Evolutionary conservation across 2,113 vertebrate species (phyloP).

Genomic region (cat (Felis catus)): F.catus_Fca126_mat1.0 CM031415.1:68387001-68387500

Average conservation of each 20-base stretch:
- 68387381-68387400: not conserved
- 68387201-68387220: not conserved
- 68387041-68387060: not conserved
- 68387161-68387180: not conserved
- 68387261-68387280: not conserved
- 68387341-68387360: not conserved
- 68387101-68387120: not conserved
- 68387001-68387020: constrained; percentile 16
- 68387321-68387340: not conserved
- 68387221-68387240: not conserved
- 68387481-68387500: not conserved
- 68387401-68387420: not conserved
- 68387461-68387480: not conserved
- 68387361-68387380: not conserved
- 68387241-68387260: not conserved
- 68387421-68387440: not conserved
- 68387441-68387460: not conserved
- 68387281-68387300: not conserved
- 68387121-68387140: not conserved
- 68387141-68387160: not conserved
- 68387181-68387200: not conserved
- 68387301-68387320: not conserved
- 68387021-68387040: not conserved
- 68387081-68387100: not conserved
- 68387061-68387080: not conserved